Percentiles rank a stretch among this genome's conserved stretches.
These are phyloP conservation scores for Leptothorax acervorum DNA, from an alignment of 2,888 invertebrate species.

Conservation along the genomic window DNA sequence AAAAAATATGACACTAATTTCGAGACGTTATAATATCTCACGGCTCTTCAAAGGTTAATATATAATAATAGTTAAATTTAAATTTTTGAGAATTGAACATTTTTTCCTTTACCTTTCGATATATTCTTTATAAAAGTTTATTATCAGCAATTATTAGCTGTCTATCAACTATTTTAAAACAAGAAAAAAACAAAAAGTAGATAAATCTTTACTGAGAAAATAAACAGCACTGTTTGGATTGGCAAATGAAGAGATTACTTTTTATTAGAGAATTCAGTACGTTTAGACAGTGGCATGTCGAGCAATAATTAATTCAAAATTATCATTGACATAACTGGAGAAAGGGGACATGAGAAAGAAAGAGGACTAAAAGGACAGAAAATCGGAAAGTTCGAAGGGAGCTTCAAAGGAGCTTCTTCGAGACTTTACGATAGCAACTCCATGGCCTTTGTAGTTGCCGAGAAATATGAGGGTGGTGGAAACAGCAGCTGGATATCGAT, in stretches of 20 bases:
- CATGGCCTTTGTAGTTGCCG: slow-evolving; percentile 27
- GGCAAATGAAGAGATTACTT: background rate
- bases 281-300: slow-evolving; percentile 14
- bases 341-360: slow-evolving; percentile 1
- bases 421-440: slow-evolving; percentile 30
- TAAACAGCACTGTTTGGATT: background rate
- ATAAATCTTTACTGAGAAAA: background rate
- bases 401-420: slow-evolving; percentile 51
- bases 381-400: slow-evolving; percentile 54
- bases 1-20: background rate
- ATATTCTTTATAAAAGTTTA: background rate
- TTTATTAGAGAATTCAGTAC: background rate
- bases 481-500: slow-evolving; percentile 46
- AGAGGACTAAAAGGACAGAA: background rate
- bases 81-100: background rate
- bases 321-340: slow-evolving; percentile 41
- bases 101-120: background rate
- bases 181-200: background rate
- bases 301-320: slow-evolving; percentile 55
- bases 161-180: background rate
- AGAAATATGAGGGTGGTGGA: slow-evolving; percentile 21
- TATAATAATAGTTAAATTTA: background rate
- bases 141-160: background rate
- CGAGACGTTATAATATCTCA: too few relatives aligned
- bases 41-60: too few relatives aligned